Evolutionary conservation across 2,113 vertebrate species (phyloP), one percentile per base, ranked within the genome.

Genomic region (Phylloscopus trochiloides): DNA sequence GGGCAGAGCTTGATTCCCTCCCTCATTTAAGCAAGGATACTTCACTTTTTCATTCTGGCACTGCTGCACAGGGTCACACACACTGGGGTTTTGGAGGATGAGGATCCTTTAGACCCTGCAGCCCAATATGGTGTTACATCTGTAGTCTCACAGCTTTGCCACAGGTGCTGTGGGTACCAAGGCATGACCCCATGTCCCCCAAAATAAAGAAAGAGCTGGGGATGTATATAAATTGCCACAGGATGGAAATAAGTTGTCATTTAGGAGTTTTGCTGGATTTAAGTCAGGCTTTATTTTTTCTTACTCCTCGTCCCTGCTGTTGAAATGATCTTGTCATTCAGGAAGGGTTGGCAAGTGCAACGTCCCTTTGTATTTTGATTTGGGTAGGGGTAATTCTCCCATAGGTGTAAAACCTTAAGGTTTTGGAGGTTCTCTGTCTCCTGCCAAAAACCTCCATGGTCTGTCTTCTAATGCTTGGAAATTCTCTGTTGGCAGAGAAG

Each of bases 61-160:
- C n/a, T 47, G 12, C 16, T 34, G 10, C 1, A 5, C 40, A 52
- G 59, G 45, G 14, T 77, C 9, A 11, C 21, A 47, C 32, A 13
- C 15, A 10, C 0, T 0, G 3, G 11, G 8, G 4, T 71, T 57
- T 57, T 3, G 0, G 51, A 62, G 55, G 32, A 29, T 1, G 5
- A 76, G n/a, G 14, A 32, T 17, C 19, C 19, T 34, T 38, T 43
- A 31, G 21, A 40, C 21, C 26, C 32, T 3, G 0, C 34, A 72
- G 24, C 50, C 48, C 1, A 1, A 17, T 6, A 47, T 17, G 25
- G 3, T 19, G 22, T 26, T 13, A 17, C n/a, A 38, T 1, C 0
- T 10, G 8, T 4, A 6, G 25, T 36, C 42, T 74, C 36, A 28
- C 12, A 17, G 18, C 28, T 61, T 80, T 38, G 10, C 32, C 58